Percentiles rank a stretch among this genome's conserved stretches.
These are phyloP conservation scores for Sphyrna mokarran DNA, from an alignment of 2,113 vertebrate genomes.

Conservation along the genomic window DNA sequence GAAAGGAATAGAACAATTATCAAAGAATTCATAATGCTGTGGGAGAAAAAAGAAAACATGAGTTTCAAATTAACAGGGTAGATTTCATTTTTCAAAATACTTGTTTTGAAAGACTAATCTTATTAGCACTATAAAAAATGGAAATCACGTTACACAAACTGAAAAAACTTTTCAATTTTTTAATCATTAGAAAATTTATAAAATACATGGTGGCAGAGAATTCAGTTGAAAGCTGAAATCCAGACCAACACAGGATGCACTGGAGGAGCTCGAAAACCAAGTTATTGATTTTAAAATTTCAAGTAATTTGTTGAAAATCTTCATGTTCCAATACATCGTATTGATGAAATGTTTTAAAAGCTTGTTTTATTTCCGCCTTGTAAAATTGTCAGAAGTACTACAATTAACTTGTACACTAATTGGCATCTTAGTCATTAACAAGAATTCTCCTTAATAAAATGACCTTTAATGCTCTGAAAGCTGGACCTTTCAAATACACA, in stretches of 20 bases:
- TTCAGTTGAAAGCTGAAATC: not conserved
- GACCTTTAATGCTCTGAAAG: conserved; percentile 14
- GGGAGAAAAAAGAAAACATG: conserved; percentile 39
- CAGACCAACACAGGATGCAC: not conserved
- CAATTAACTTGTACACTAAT: not conserved
- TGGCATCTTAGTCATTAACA: not conserved
- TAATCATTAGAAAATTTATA: not conserved
- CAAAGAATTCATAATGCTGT: conserved; percentile 96
- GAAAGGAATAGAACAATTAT: conserved; percentile 97
- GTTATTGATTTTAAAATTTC: not conserved
- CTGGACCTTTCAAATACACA: not conserved
- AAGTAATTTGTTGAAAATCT: not conserved
- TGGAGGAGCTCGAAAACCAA: not conserved
- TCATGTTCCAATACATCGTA: not conserved
- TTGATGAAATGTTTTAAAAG: not conserved
- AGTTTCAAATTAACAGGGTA: not conserved
- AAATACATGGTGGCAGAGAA: not conserved
- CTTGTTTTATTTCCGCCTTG: not conserved
- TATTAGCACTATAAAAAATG: not conserved
- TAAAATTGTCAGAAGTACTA: not conserved
- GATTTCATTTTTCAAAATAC: not conserved
- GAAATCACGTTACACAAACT: not conserved
- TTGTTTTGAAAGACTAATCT: not conserved
- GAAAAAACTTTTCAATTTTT: not conserved
- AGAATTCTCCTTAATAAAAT: not conserved